A percentile compares a stretch with the other conserved stretches of the same genome.
Evolutionary conservation across 2,113 vertebrate genomes (phyloP).

Genomic region (Lates calcarifer): DNA sequence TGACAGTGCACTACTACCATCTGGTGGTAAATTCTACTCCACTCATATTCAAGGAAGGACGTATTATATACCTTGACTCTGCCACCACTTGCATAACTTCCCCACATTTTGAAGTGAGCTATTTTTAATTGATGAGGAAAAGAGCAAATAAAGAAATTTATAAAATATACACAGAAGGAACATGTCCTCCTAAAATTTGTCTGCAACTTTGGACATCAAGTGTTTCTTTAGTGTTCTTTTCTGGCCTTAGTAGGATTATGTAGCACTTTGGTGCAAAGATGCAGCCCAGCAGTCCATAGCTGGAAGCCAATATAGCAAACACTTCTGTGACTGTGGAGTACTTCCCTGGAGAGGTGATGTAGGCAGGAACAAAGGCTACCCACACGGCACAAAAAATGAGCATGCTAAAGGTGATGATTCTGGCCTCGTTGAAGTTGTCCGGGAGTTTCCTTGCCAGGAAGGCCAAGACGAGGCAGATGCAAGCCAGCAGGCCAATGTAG

Average conservation of each 20-base stretch:
- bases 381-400: slow-evolving; percentile 86
- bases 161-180: neutral
- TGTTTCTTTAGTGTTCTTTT: slow-evolving; percentile 85
- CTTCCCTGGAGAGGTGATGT: slow-evolving; percentile 85
- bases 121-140: neutral
- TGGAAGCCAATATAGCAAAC: slow-evolving; percentile 87
- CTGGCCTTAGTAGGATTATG: slow-evolving; percentile 82
- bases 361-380: slow-evolving; percentile 85
- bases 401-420: slow-evolving; percentile 87
- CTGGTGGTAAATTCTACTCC: slow-evolving; percentile 65
- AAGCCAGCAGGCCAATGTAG: slow-evolving; percentile 84
- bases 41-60: neutral
- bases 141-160: neutral
- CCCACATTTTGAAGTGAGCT: neutral
- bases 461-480: slow-evolving; percentile 82
- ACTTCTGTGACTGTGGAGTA: slow-evolving; percentile 85
- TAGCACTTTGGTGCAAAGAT: slow-evolving; percentile 87
- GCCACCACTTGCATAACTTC: neutral
- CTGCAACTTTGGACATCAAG: slow-evolving; percentile 73
- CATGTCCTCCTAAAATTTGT: slow-evolving; percentile 44
- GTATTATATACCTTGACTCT: neutral
- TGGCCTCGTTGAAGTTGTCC: slow-evolving; percentile 86
- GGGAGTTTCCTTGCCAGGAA: slow-evolving; percentile 86
- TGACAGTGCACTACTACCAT: slow-evolving; percentile 58
- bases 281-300: slow-evolving; percentile 84